Evolutionary conservation across 2,113 vertebrate genomes (phyloP).

Genomic region (Myodes glareolus): DNA sequence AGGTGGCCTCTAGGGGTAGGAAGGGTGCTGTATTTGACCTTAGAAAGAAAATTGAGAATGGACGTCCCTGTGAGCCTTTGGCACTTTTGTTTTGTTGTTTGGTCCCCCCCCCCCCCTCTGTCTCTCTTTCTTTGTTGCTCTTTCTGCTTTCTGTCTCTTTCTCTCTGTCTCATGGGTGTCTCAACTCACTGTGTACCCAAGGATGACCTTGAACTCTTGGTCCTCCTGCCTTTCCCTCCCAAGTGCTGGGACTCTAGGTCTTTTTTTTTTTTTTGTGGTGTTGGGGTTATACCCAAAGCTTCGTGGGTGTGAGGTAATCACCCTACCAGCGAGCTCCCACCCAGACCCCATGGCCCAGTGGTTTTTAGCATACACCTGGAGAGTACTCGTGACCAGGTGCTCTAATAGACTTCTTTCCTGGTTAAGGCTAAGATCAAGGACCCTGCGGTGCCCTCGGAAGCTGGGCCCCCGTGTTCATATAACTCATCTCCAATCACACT

Average conservation of each 20-base stretch:
- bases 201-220: background rate
- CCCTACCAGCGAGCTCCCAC: background rate
- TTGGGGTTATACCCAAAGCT: background rate
- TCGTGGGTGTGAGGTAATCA: too few relatives aligned
- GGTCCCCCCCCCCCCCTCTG: background rate
- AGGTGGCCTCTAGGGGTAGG: background rate
- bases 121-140: background rate
- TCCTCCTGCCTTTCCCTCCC: background rate
- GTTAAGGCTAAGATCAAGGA: background rate
- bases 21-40: background rate
- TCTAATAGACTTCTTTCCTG: background rate
- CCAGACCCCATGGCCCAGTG: too few relatives aligned
- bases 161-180: background rate
- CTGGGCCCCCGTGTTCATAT: background rate
- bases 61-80: background rate
- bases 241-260: background rate
- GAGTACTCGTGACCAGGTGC: background rate
- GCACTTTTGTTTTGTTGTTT: background rate
- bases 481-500: background rate
- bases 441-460: background rate
- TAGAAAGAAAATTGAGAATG: background rate
- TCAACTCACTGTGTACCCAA: background rate
- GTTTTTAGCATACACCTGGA: background rate
- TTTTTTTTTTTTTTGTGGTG: background rate
- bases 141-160: background rate